These are phyloP conservation scores for Ambastaia sidthimunki DNA, from an alignment of 2,797 vertebrate species.

Conservation along the genomic window DNA sequence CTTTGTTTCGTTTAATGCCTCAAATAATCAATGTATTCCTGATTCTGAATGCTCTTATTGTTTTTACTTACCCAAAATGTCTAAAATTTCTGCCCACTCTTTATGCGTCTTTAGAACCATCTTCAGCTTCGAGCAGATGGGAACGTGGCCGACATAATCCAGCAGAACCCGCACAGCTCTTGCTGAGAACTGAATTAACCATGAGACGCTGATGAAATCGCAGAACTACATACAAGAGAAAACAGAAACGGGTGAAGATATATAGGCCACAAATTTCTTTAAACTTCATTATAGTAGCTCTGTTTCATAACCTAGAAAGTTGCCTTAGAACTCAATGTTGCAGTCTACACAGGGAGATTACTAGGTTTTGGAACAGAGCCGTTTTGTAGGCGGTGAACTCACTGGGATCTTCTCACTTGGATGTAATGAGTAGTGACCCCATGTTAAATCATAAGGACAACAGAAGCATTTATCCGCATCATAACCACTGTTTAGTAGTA, in stretches of 20 bases:
- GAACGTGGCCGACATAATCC: slow-evolving; percentile 83
- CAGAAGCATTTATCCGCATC: slow-evolving; percentile 82
- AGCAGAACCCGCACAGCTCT: slow-evolving; percentile 78
- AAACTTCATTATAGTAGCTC: too few species aligned
- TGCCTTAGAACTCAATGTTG: too few species aligned
- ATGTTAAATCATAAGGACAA: slow-evolving; percentile 79
- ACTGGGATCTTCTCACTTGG: slow-evolving; percentile 64
- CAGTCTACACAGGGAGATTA: neutral
- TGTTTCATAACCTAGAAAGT: too few species aligned
- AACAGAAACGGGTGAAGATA: slow-evolving; percentile 9
- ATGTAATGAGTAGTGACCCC: slow-evolving; percentile 51
- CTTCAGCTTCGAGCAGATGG: slow-evolving; percentile 82
- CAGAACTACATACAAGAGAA: slow-evolving; percentile 79
- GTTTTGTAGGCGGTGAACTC: slow-evolving; percentile 45
- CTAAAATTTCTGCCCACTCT: slow-evolving; percentile 82
- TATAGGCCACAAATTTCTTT: neutral
- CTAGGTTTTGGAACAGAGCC: slow-evolving; percentile 1
- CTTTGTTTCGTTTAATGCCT: neutral
- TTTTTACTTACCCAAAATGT: slow-evolving; percentile 76
- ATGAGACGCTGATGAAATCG: slow-evolving; percentile 84
- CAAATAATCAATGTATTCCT: neutral
- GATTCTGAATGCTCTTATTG: neutral
- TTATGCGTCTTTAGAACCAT: slow-evolving; percentile 77
- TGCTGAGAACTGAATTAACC: slow-evolving; percentile 81
- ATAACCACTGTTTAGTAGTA: slow-evolving; percentile 87